Conservation (phyloP, 2,797 vertebrate species). For the Pantherophis alleghaniensis region DNA sequence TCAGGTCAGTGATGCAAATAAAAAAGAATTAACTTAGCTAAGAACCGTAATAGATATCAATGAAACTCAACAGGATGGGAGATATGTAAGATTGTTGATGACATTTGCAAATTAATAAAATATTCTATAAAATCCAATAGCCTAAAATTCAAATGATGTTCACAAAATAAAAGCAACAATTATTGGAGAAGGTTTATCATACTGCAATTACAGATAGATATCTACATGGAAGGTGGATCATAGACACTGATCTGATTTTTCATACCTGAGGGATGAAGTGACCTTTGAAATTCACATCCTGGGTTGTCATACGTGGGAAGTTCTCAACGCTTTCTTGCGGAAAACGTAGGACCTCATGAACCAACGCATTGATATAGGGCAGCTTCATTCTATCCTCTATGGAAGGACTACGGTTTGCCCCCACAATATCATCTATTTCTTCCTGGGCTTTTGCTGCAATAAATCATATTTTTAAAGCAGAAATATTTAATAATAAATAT, state of each 20-base stretch:
- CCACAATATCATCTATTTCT: not conserved
- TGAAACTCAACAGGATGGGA: not conserved
- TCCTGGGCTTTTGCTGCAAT: not conserved
- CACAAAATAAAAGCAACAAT: not conserved
- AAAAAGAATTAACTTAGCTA: not conserved
- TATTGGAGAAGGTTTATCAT: not conserved
- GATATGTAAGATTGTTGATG: not conserved
- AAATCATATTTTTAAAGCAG: not conserved
- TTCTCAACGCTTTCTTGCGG: rapidly evolving
- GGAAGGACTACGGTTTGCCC: not conserved
- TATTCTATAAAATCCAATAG: not conserved
- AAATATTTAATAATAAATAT: too few relatives aligned
- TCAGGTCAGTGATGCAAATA: not conserved
- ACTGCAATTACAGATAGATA: not conserved
- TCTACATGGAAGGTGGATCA: not conserved
- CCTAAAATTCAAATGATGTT: not conserved
- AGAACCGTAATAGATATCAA: not conserved
- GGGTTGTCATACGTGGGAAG: not conserved
- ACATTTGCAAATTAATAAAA: not conserved
- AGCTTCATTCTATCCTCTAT: not conserved
- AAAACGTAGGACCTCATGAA: not conserved
- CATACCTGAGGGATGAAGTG: not conserved
- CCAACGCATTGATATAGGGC: not conserved
- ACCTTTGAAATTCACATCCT: not conserved
- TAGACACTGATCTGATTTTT: not conserved